Percentiles rank a stretch among this genome's conserved stretches.
These are phyloP conservation scores for Hermaeophaga mercurialis DNA, from an alignment of 2,888 invertebrate species.

Conservation along the genomic window DNA sequence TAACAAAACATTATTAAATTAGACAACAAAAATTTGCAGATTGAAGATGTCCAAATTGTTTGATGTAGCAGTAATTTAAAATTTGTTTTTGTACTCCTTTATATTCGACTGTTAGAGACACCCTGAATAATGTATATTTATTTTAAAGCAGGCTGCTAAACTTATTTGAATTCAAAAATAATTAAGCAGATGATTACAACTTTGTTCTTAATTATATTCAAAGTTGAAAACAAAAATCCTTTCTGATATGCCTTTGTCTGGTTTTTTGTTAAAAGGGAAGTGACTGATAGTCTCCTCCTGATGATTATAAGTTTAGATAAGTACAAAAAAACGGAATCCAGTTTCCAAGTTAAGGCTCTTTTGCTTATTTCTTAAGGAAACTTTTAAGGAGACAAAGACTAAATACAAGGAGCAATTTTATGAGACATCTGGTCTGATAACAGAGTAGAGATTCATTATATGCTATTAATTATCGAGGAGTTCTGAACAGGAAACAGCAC, in stretches of 20 bases:
- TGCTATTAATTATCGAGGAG: constrained; percentile 51
- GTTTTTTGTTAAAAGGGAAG: not conserved
- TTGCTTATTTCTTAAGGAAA: constrained; percentile 10
- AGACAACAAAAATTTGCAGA: too few relatives aligned
- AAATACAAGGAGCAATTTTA: constrained; percentile 18
- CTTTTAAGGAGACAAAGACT: constrained; percentile 11
- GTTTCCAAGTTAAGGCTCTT: constrained; percentile 16
- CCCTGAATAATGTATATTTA: too few relatives aligned
- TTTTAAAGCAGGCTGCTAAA: too few relatives aligned
- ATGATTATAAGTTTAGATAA: constrained; percentile 12
- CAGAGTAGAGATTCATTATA: constrained; percentile 41
- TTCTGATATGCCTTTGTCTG: not conserved
- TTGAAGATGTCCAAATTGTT: too few relatives aligned
- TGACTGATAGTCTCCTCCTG: constrained; percentile 7
- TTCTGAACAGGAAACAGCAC: constrained; percentile 52
- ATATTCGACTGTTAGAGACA: too few relatives aligned
- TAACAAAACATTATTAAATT: too few relatives aligned
- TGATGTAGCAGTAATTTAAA: too few relatives aligned
- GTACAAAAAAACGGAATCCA: constrained; percentile 8
- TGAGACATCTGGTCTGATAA: constrained; percentile 22
- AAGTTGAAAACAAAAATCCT: constrained; percentile 4
- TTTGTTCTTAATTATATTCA: not conserved
- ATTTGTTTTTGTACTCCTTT: too few relatives aligned
- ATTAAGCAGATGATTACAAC: not conserved
- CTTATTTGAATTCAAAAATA: too few relatives aligned